phyloP scores from a whole-genome alignment of 2,113 vertebrate genomes.

The Raja brachyura region DNA sequence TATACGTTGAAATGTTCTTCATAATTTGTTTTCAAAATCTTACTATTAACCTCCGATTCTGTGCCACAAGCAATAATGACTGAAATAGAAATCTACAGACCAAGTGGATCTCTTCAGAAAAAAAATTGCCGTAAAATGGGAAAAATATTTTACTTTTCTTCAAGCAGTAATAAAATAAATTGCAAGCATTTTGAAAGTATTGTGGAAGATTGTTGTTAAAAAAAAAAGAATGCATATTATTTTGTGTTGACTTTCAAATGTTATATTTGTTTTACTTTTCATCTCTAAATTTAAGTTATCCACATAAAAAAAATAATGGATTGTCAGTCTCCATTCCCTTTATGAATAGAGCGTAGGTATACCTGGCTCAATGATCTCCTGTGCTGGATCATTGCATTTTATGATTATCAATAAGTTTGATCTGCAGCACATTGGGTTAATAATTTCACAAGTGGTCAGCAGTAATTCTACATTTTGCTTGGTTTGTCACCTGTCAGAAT shows the following conservation, averaged over 20 bases:
- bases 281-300: background rate
- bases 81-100: background rate
- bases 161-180: background rate
- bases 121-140: background rate
- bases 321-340: background rate
- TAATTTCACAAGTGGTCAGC: conserved; percentile 1
- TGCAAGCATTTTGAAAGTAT: background rate
- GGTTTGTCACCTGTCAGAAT: conserved; percentile 26
- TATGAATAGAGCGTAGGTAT: too few species aligned
- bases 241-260: background rate
- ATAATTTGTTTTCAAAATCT: too few species aligned
- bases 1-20: too few species aligned
- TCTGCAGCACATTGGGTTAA: background rate
- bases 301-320: background rate
- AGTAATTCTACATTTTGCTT: conserved; percentile 24
- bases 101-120: background rate
- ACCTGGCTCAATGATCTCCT: background rate
- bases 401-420: background rate
- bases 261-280: background rate
- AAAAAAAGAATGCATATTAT: background rate
- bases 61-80: background rate
- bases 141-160: background rate
- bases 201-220: background rate
- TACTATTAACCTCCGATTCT: too few species aligned
- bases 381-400: background rate